Evolutionary conservation across 2,113 vertebrate genomes (phyloP), one percentile per base, ranked within the genome.

Genomic region (Leptosomus discolor): DNA sequence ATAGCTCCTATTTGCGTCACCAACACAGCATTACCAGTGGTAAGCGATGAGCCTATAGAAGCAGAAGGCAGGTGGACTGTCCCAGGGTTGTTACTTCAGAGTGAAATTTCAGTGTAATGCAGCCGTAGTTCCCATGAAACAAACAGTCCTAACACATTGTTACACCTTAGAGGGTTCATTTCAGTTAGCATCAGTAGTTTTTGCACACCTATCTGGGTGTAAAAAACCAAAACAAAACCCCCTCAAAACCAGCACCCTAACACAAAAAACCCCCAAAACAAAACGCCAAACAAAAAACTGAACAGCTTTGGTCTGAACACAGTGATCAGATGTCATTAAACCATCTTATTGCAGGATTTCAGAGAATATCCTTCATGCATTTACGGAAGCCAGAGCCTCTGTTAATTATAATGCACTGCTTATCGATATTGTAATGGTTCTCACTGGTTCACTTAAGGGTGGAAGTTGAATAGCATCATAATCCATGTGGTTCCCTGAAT

Each of bases 1-100:
- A 9, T 0, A 60, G 81, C 67, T 87, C 14, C 0, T 10, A 1
- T 15, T 8, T 68, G 48, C 67, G 24, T 24, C 15, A 3, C 71
- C 13, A 5, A 0, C 11, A 5, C 14, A 11, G 32, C 19, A 60
- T 51, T n/a, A 39, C 54, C 71, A 6, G 0, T 0, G 0, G 34
- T 6, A 30, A 39, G 64, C 6, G 8, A 18, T 34, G 45, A 71
- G 36, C 34, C 81, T 36, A 2, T 19, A 14, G 87, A 37, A 53
- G 64, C 68, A 57, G 64, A n/a, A 75, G 69, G 77, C 57, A 56
- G 36, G 27, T 1, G 0, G 56, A 11, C 54, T 67, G 68, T 37
- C 36, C 69, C 63, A 17, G 17, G 34, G 43, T 39, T 5, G 27
- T 34, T 37, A 46, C 23, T 34, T 45, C 1, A 65, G 30, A 51